phyloP scores from a whole-genome alignment of 1,140 invertebrate species.

The Drosophila lacertosa region DNA sequence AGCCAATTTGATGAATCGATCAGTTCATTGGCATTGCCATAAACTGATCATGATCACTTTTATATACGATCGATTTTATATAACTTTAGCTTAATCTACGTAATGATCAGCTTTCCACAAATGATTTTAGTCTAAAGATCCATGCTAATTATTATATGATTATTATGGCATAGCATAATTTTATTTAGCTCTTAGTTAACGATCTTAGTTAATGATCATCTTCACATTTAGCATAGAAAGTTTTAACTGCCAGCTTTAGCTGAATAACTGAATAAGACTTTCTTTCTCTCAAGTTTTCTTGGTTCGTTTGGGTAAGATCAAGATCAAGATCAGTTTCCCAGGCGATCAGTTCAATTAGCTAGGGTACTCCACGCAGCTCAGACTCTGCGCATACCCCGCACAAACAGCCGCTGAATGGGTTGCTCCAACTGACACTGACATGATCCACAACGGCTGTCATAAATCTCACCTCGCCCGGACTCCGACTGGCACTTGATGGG shows the following conservation, averaged over 20 bases:
- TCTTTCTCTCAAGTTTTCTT: background rate
- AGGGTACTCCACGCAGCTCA: background rate
- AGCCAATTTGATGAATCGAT: constrained; percentile 12
- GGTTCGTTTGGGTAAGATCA: background rate
- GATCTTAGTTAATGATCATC: too few relatives aligned
- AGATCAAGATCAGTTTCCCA: constrained; percentile 40
- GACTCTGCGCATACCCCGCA: background rate
- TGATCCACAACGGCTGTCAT: constrained; percentile 72
- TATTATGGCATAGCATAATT: too few relatives aligned
- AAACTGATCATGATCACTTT: background rate
- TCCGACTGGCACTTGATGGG: constrained; percentile 48
- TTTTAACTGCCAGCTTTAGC: too few relatives aligned
- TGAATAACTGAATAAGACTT: background rate
- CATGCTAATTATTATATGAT: background rate
- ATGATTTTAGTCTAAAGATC: background rate
- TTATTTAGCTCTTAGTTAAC: too few relatives aligned
- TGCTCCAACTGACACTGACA: constrained; percentile 56
- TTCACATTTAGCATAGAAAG: too few relatives aligned
- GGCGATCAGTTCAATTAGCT: constrained; percentile 58
- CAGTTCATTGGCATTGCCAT: background rate
- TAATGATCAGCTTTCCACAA: too few relatives aligned
- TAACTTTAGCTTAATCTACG: too few relatives aligned
- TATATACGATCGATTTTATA: too few relatives aligned
- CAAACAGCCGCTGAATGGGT: background rate
- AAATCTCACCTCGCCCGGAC: constrained; percentile 79